These are phyloP conservation scores for Sus scrofa DNA, from an alignment of 2,113 vertebrate species.

Conservation along the genomic window T2T-Sscrofa CM000812.6:272090001-272090500, in stretches of 20 bases:
- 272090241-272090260: not conserved
- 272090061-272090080: not conserved
- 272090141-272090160: not conserved
- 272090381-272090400: not conserved
- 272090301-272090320: not conserved
- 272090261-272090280: not conserved
- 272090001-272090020: constrained; percentile 3
- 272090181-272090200: not conserved
- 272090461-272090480: not conserved
- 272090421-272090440: not conserved
- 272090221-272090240: constrained; percentile 18
- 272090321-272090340: not conserved
- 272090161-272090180: accelerated
- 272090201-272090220: not conserved
- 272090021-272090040: not conserved
- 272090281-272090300: not conserved
- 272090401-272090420: not conserved
- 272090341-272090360: not conserved
- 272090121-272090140: not conserved
- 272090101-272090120: not conserved
- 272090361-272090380: not conserved
- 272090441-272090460: constrained; percentile 42
- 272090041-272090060: not conserved
- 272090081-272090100: not conserved
- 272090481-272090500: constrained; percentile 20